These are phyloP conservation scores for Ramphastos sulfuratus DNA, from an alignment of 2,113 vertebrate species.

Conservation along the genomic window DNA sequence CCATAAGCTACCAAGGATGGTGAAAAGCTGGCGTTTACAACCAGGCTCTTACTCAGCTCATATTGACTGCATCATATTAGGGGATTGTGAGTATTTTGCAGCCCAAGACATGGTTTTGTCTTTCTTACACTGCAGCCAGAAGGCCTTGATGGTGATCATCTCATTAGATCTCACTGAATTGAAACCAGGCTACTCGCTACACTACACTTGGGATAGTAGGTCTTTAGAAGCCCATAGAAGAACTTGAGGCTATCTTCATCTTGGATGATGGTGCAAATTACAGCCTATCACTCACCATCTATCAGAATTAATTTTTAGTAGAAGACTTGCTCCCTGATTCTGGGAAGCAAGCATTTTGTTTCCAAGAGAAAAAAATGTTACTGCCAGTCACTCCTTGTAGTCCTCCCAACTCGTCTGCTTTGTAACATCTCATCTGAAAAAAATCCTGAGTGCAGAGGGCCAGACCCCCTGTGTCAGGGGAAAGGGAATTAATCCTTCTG, in stretches of 20 bases:
- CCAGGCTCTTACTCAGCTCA: background rate
- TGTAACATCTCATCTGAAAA: background rate
- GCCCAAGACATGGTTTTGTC: background rate
- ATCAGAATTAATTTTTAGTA: background rate
- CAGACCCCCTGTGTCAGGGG: fast-evolving
- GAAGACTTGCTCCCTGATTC: background rate
- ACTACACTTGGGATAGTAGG: background rate
- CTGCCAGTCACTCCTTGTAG: background rate
- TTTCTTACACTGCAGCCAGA: background rate
- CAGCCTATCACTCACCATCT: background rate
- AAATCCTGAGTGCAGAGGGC: fast-evolving
- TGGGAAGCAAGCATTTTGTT: background rate
- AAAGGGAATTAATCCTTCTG: background rate
- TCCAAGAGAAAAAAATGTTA: background rate
- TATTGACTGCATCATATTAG: background rate
- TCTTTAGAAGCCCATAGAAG: background rate
- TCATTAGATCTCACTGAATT: background rate
- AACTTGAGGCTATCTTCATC: background rate
- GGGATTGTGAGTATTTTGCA: background rate
- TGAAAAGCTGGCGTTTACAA: fast-evolving
- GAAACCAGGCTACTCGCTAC: background rate
- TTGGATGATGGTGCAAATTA: background rate
- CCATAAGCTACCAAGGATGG: background rate
- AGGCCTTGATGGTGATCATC: background rate
- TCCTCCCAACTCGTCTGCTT: fast-evolving